A percentile compares a stretch with the other conserved stretches of the same genome.
phyloP scores from a whole-genome alignment of 2,797 vertebrate genomes.

The Dermochelys coriacea region DNA sequence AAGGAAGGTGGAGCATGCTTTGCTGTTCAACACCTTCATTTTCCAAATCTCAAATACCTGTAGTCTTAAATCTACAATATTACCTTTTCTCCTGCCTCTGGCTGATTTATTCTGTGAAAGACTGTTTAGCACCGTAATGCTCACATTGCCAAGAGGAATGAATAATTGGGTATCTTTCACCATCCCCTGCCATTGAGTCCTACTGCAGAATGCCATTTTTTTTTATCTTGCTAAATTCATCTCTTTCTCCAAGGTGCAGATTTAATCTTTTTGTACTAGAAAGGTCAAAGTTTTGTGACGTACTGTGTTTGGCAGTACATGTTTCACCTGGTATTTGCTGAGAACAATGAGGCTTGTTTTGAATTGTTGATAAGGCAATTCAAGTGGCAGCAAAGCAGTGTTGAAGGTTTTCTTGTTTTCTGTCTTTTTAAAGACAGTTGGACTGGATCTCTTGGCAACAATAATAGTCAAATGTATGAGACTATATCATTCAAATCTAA shows the following conservation, averaged over 20 bases:
- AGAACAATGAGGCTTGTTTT: background rate
- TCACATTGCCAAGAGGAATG: background rate
- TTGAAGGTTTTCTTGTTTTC: background rate
- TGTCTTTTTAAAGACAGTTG: background rate
- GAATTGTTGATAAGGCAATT: background rate
- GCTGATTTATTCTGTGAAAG: background rate
- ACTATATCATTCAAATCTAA: background rate
- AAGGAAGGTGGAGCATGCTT: background rate
- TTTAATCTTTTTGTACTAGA: background rate
- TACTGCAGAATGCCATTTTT: background rate
- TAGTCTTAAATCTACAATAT: background rate
- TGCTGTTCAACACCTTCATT: background rate
- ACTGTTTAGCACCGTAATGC: background rate
- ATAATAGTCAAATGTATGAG: background rate
- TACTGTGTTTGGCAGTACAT: background rate
- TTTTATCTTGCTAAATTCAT: constrained; percentile 16
- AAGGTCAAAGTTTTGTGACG: constrained; percentile 15
- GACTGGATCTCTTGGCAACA: background rate
- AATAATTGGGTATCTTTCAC: background rate
- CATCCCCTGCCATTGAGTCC: background rate
- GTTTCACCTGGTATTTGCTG: background rate
- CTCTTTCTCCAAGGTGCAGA: background rate
- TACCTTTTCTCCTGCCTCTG: constrained; percentile 8
- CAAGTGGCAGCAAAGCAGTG: background rate
- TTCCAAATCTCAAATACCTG: background rate